Percentiles rank a stretch among this genome's conserved stretches.
phyloP scores from a whole-genome alignment of 2,888 invertebrate genomes.

The Drosophila mimetica region DNA sequence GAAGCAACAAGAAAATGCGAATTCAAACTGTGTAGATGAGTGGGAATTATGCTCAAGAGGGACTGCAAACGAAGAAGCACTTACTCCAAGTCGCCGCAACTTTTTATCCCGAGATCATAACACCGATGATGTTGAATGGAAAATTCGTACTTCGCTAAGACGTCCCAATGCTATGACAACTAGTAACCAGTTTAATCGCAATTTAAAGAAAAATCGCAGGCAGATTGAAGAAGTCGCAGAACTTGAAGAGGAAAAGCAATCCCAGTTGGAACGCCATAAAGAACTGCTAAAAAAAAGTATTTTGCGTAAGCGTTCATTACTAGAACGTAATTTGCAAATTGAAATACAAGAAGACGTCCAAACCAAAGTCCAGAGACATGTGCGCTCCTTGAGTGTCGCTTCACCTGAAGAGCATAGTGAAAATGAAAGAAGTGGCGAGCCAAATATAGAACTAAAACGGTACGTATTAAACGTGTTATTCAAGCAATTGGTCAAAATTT shows the following conservation, averaged over 20 bases:
- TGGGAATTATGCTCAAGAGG: constrained; percentile 46
- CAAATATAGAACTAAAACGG: constrained; percentile 59
- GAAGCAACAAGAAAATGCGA: constrained; percentile 92
- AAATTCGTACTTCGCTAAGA: constrained; percentile 50
- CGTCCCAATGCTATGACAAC: constrained; percentile 38
- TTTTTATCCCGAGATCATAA: constrained; percentile 36
- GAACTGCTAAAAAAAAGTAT: constrained; percentile 97
- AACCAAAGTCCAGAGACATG: constrained; percentile 77
- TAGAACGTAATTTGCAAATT: constrained; percentile 94
- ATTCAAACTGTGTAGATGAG: constrained; percentile 44
- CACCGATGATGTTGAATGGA: constrained; percentile 69
- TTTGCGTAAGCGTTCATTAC: constrained; percentile 93
- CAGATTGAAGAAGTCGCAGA: constrained; percentile 77
- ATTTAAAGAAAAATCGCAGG: constrained; percentile 52
- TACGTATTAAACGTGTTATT: constrained; percentile 11
- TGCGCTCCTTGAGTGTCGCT: constrained; percentile 71
- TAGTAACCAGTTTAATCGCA: constrained; percentile 32
- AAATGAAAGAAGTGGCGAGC: constrained; percentile 54
- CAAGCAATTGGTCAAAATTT: not conserved
- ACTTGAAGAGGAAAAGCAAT: constrained; percentile 89
- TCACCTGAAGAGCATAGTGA: constrained; percentile 68
- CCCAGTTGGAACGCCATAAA: constrained; percentile 91
- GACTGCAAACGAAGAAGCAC: constrained; percentile 40
- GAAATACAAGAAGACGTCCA: constrained; percentile 94
- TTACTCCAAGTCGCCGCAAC: constrained; percentile 41